These are phyloP conservation scores for Notodonta ziczac DNA, from an alignment of 2,888 invertebrate genomes.

Conservation along the genomic window DNA sequence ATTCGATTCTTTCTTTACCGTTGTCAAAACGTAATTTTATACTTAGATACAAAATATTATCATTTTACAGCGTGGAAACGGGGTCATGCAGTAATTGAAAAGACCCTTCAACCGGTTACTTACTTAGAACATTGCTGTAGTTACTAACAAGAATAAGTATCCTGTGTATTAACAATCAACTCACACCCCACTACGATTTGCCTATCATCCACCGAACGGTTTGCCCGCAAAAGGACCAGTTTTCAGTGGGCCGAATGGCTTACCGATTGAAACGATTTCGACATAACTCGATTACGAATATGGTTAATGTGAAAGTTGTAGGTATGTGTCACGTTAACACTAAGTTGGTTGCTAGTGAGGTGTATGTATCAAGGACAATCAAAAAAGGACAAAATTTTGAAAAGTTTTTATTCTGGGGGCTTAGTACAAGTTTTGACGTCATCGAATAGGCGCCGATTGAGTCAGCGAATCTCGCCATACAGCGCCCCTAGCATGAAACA, in stretches of 20 bases:
- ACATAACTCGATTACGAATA: conserved; percentile 6
- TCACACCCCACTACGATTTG: not conserved
- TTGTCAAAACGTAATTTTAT: not conserved
- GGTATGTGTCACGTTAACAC: conserved; percentile 1
- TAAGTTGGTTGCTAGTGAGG: not conserved
- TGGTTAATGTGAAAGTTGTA: conserved; percentile 10
- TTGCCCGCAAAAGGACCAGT: conserved; percentile 6
- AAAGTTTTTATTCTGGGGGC: too few species aligned
- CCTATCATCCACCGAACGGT: not conserved
- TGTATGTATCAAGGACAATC: not conserved
- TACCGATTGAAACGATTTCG: conserved; percentile 1
- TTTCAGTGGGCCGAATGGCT: conserved; percentile 2
- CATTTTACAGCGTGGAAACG: not conserved
- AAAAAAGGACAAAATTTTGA: conserved; percentile 6
- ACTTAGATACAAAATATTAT: too few species aligned
- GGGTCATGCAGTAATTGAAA: not conserved
- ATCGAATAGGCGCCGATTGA: too few species aligned
- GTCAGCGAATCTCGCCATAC: too few species aligned
- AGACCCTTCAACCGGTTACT: not conserved
- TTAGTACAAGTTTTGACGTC: too few species aligned
- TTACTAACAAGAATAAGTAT: too few species aligned
- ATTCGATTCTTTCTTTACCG: not conserved
- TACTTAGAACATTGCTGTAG: not conserved
- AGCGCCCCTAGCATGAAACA: too few species aligned
- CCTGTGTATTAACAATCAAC: not conserved